phyloP scores from a whole-genome alignment of 2,113 vertebrate genomes.

The Dunckerocampus dactyliophorus region DNA sequence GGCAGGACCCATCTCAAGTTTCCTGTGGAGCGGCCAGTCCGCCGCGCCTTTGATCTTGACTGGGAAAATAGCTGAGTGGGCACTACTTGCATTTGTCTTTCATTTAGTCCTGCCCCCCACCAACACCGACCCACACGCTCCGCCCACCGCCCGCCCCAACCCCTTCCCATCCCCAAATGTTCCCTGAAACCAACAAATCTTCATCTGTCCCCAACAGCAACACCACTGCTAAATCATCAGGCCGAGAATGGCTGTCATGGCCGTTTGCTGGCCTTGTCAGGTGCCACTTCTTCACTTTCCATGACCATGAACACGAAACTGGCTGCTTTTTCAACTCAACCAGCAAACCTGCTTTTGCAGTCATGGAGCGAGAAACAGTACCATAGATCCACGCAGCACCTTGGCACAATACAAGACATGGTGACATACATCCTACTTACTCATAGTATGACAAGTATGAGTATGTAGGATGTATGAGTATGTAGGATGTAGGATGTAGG shows the following conservation, averaged over 20 bases:
- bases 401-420: too few species aligned
- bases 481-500: too few species aligned
- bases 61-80: conserved; percentile 83
- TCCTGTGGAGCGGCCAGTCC: conserved; percentile 79
- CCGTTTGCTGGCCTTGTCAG: not conserved
- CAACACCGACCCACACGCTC: not conserved
- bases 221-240: conserved; percentile 56
- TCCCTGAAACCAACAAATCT: conserved; percentile 74
- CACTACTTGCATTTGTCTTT: conserved; percentile 81
- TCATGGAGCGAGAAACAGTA: too few species aligned
- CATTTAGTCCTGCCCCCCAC: conserved; percentile 66
- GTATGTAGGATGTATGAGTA: too few species aligned
- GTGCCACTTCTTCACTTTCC: not conserved
- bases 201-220: conserved; percentile 70
- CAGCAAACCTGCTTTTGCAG: not conserved
- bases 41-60: conserved; percentile 79
- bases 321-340: conserved; percentile 6
- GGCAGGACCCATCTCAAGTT: conserved; percentile 80
- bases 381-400: too few species aligned
- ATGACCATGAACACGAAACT: too few species aligned
- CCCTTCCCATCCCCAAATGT: conserved; percentile 52
- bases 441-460: too few species aligned
- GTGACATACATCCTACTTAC: too few species aligned
- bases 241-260: conserved; percentile 35
- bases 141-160: conserved; percentile 5